Conservation (phyloP, 1,140 invertebrate species). For the Chelonus insularis region DNA sequence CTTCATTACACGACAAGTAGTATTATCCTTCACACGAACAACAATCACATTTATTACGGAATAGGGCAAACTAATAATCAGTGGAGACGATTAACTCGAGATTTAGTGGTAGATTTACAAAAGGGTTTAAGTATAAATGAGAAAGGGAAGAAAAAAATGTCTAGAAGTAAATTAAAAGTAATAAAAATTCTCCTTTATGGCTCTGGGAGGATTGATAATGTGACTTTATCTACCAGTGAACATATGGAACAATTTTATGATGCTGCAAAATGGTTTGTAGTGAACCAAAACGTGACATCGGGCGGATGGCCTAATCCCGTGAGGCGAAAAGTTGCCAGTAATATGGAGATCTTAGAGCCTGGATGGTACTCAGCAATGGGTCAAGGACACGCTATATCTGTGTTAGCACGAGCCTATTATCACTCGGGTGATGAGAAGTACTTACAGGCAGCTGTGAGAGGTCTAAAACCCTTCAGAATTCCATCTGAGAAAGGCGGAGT, state of each 20-base stretch:
- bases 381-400: slow-evolving; percentile 94
- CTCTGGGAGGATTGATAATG: slow-evolving; percentile 77
- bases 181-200: slow-evolving; percentile 72
- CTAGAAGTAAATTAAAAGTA: slow-evolving; percentile 77
- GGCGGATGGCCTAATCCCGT: slow-evolving; percentile 92
- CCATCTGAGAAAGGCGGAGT: slow-evolving; percentile 77
- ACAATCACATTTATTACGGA: slow-evolving; percentile 82
- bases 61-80: slow-evolving; percentile 70
- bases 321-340: slow-evolving; percentile 71
- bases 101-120: slow-evolving; percentile 88
- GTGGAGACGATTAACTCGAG: slow-evolving; percentile 84
- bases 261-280: slow-evolving; percentile 91
- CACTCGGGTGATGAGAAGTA: slow-evolving; percentile 77
- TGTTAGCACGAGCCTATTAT: slow-evolving; percentile 86
- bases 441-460: slow-evolving; percentile 78
- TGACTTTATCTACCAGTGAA: slow-evolving; percentile 80
- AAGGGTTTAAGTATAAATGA: slow-evolving; percentile 75
- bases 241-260: slow-evolving; percentile 90
- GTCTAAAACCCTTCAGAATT: slow-evolving; percentile 79
- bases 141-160: slow-evolving; percentile 71
- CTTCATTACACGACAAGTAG: slow-evolving; percentile 82
- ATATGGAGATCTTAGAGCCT: slow-evolving; percentile 77
- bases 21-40: slow-evolving; percentile 72
- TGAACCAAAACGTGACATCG: slow-evolving; percentile 76
- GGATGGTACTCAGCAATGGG: slow-evolving; percentile 98